Base-by-base conservation (phyloP, 2,888 invertebrate species). In the Drosophila parthenogenetica region DNA sequence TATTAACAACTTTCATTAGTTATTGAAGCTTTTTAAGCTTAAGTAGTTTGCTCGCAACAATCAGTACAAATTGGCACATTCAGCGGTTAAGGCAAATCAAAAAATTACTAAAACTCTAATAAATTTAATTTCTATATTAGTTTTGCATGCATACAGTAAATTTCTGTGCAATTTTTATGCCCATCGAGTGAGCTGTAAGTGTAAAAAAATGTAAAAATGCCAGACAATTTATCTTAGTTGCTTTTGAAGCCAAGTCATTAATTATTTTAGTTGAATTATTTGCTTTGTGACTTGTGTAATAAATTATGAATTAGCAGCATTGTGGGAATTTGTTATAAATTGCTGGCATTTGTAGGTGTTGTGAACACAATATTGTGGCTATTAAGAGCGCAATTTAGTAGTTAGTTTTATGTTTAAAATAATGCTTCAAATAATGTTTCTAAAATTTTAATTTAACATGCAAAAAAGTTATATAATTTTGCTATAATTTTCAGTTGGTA, bases 151-250 rank as follows among this genome's bases (percentile, higher is more conserved):
- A 53, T 39, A 40, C 1, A 14, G 4, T 19, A 14, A 32, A 45
- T 14, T 50, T 22, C 4, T n/a, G 3, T 49, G 13, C 2, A 5
- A 39, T 5, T 54, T 73, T 11, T 54, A 55, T 68, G 62, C 22
- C 13, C 19, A 8, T 14, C 13, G 22, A 68, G 59, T 73, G 51
- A 74, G 40, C 58, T 29, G 73, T 73, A 73, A 74, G 76, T 76
- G 57, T 17, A n/a, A 14, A 17, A 10, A 17, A 16, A 7, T 11
- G n/a, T 35, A 13, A 11, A 45, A 50, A 39, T 39, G 2, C 0
- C 17, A 4, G 0, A 0, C 11, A 16, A 29, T 37, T 51, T 40
- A 8, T 17, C 2, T 37, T 14, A 10, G 10, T 25, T 16, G 25
- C 13, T 14, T 53, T 10, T 3, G 16, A n/a, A 13, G 16, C 5